These are phyloP conservation scores for Epinotia bilunana DNA, from an alignment of 2,888 invertebrate genomes.

Conservation along the genomic window DNA sequence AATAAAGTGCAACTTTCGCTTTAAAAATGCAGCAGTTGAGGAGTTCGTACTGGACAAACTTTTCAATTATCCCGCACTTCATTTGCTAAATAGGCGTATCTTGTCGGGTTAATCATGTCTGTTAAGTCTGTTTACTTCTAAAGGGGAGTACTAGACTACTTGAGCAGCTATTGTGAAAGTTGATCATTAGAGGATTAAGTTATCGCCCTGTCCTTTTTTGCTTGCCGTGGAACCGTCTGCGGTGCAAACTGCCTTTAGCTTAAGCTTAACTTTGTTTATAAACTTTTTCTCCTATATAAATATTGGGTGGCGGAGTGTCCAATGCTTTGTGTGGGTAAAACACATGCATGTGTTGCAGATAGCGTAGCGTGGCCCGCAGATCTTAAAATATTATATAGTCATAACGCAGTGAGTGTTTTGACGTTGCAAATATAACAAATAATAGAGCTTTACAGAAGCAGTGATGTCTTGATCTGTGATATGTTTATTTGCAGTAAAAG, in stretches of 20 bases:
- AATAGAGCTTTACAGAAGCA: too few species aligned
- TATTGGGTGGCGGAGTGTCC: not conserved
- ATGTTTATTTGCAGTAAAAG: too few species aligned
- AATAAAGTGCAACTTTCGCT: slow-evolving; percentile 46
- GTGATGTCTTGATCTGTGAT: too few species aligned
- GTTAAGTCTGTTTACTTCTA: not conserved
- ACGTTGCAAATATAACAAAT: too few species aligned
- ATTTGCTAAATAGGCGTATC: slow-evolving; percentile 4
- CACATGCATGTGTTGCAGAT: not conserved
- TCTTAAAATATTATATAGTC: not conserved
- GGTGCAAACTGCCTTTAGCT: slow-evolving; percentile 29
- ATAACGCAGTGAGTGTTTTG: not conserved
- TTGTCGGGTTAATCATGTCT: not conserved
- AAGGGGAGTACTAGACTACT: slow-evolving; percentile 18
- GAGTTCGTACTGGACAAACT: slow-evolving; percentile 42
- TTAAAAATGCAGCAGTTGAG: slow-evolving; percentile 46
- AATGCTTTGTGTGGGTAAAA: not conserved
- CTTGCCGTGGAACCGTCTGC: slow-evolving; percentile 20
- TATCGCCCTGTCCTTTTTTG: slow-evolving; percentile 41
- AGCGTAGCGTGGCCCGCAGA: not conserved
- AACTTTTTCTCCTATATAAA: slow-evolving; percentile 10
- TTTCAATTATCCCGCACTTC: slow-evolving; percentile 46
- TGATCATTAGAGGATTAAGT: slow-evolving; percentile 45
- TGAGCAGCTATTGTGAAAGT: slow-evolving; percentile 43
- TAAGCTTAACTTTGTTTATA: slow-evolving; percentile 19